Base-by-base conservation (phyloP, 2,797 vertebrate species). In the Ataeniobius toweri region DNA sequence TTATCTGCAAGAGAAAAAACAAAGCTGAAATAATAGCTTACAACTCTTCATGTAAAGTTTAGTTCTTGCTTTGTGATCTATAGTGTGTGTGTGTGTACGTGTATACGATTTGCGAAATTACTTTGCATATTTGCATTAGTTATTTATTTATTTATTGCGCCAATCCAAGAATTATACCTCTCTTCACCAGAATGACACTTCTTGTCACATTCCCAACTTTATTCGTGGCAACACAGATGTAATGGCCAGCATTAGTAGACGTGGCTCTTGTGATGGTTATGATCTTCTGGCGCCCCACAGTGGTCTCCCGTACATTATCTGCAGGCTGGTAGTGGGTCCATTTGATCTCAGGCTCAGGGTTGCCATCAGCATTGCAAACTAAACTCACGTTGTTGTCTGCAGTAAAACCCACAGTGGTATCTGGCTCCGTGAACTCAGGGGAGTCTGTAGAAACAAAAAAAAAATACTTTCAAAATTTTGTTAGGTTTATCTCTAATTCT, bases 181-280 rank as follows among this genome's bases (percentile, higher is more conserved):
- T 73, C 4, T 91, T 69, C 0, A 0, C 46, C 79, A 94, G 71
- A 14, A 36, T 81, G 73, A 91, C 74, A 13, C 1, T 75, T 80
- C 44, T 93, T 53, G 71, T 82, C n/a, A 31, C 70, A 0, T 0
- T 83, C 73, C 92, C 92, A 87, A 89, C 2, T 79, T 72, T 0
- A 88, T 94, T 96, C 46, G 3, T 92, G 89, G 93, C 95, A 89
- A 6, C 67, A 76, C 94, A 95, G 26, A 0, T 55, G 83, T 94
- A 95, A 81, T 53, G 26, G 46, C 91, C 93, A 63, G 70, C 77
- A 26, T 90, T 80, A 85, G 86, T 79, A 82, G 83, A 91, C 83
- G 86, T 92, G 93, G 92, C 93, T 89, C 41, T 24, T 61, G 12
- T 80, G 78, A 95, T 31, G 0, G 0, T 80, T 13, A 93, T 31